Percentiles rank a stretch among this genome's conserved stretches.
Evolutionary conservation across 2,888 invertebrate genomes (phyloP).

Genomic region (Athripsodes cinereus): DNA sequence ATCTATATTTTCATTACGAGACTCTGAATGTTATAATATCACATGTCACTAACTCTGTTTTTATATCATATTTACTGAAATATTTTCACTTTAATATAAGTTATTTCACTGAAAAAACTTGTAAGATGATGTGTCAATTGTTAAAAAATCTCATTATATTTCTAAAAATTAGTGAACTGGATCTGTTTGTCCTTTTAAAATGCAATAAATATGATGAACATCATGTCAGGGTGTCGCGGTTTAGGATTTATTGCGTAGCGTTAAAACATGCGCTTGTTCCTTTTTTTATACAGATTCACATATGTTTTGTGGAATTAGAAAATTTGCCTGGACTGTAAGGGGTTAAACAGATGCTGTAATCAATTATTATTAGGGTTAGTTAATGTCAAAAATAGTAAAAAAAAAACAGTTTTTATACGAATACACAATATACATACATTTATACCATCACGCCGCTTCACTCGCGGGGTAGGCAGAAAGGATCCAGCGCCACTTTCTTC

Average conservation of each 20-base stretch:
- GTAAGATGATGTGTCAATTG: neutral
- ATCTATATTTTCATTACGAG: too few relatives aligned
- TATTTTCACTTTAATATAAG: too few relatives aligned
- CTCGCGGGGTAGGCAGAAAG: too few relatives aligned
- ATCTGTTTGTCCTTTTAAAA: slow-evolving; percentile 12
- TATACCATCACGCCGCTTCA: too few relatives aligned
- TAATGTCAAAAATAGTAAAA: too few relatives aligned
- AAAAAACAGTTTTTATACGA: too few relatives aligned
- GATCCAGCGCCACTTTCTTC: too few relatives aligned
- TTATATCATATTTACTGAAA: too few relatives aligned
- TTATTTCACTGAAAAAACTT: neutral
- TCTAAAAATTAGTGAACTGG: slow-evolving; percentile 10
- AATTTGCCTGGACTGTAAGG: neutral
- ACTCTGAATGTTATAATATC: too few relatives aligned
- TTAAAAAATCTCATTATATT: neutral
- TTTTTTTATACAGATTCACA: neutral
- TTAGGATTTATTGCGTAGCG: neutral
- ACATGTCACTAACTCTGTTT: too few relatives aligned
- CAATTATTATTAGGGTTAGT: too few relatives aligned
- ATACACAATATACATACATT: too few relatives aligned
- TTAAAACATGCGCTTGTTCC: neutral
- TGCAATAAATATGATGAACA: slow-evolving; percentile 7
- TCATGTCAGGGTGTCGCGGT: neutral
- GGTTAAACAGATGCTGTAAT: neutral
- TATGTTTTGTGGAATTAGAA: neutral